Conservation (phyloP, 37 sponge, comb jelly and placozoan species). For the Ephydatia muelleri region DNA sequence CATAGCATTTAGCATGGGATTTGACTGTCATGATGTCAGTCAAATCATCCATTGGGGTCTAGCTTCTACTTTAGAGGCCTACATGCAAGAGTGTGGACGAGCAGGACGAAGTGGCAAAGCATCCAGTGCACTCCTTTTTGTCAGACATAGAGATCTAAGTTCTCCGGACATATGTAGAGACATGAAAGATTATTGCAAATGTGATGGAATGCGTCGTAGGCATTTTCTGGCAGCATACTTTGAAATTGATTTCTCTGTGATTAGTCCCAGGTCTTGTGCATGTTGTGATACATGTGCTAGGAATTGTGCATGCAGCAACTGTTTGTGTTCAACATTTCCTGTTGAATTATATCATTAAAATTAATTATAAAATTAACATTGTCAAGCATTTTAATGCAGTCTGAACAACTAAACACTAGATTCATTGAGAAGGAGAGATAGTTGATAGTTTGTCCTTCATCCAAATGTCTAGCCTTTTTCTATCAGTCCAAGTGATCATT, state of each 20-base stretch:
- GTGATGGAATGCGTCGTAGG: slow-evolving; percentile 19
- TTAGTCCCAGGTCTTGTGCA: not conserved
- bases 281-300: slow-evolving; percentile 24
- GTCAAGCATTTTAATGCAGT: too few relatives aligned
- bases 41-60: slow-evolving; percentile 25
- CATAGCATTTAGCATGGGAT: slow-evolving; percentile 30
- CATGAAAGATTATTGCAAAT: slow-evolving; percentile 13
- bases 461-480: too few relatives aligned
- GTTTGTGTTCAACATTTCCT: not conserved
- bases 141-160: not conserved
- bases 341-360: not conserved
- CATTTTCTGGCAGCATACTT: slow-evolving; percentile 14
- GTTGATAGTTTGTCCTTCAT: not conserved
- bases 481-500: too few relatives aligned
- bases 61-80: slow-evolving; percentile 1
- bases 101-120: slow-evolving; percentile 15
- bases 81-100: slow-evolving; percentile 21
- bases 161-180: not conserved
- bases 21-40: slow-evolving; percentile 5
- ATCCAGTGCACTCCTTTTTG: slow-evolving; percentile 5
- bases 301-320: slow-evolving; percentile 9
- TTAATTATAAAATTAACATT: not conserved
- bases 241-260: not conserved
- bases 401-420: too few relatives aligned
- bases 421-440: too few relatives aligned